These are phyloP conservation scores for Mobula hypostoma DNA, from an alignment of 2,113 vertebrate species.

Conservation along the genomic window DNA sequence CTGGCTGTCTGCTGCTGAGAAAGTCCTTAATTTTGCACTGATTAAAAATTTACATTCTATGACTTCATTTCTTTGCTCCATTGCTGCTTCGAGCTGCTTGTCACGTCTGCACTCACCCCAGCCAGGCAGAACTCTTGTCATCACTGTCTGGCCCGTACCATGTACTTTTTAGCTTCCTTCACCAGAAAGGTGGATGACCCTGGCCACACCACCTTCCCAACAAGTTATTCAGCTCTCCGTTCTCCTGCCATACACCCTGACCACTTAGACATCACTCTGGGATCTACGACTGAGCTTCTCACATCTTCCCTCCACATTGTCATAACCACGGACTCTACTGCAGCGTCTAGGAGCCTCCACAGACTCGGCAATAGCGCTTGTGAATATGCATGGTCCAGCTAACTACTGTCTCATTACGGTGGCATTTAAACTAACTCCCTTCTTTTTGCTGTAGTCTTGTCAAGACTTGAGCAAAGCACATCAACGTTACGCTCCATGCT, in stretches of 20 bases:
- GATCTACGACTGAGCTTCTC: not conserved
- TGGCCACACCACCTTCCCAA: not conserved
- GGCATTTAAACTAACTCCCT: no score
- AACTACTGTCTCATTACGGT: no score
- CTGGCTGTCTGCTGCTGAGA: conserved; percentile 26
- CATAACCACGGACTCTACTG: no score
- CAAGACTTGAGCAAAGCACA: no score
- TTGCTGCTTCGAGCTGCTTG: conserved; percentile 9
- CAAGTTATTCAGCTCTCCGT: not conserved
- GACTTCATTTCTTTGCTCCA: conserved; percentile 18
- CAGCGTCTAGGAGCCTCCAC: no score
- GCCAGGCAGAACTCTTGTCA: not conserved
- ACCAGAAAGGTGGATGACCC: not conserved
- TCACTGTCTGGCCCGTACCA: not conserved
- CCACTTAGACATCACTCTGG: not conserved
- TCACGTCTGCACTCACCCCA: conserved; percentile 24
- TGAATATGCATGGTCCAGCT: no score
- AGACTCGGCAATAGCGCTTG: no score
- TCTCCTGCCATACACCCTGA: not conserved
- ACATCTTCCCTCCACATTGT: not conserved
- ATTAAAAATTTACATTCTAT: conserved; percentile 35
- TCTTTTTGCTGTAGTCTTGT: no score
- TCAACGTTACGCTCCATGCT: no score
- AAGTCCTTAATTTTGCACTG: conserved; percentile 37
- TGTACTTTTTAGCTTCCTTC: no score